Conservation (phyloP, 2,888 invertebrate genomes). For the Ligdia adustata region DNA sequence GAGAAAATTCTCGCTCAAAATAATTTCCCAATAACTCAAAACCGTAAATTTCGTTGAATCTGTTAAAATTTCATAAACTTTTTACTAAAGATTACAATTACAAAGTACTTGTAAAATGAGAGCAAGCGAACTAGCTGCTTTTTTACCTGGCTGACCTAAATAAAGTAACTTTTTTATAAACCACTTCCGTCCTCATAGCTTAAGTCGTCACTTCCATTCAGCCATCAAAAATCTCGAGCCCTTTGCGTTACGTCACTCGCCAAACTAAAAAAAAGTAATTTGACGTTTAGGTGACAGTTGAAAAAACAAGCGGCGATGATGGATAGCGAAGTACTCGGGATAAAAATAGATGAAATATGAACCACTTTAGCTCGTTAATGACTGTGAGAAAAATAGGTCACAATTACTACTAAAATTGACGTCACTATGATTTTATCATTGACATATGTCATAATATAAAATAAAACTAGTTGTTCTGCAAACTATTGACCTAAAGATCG, state of each 20-base stretch:
- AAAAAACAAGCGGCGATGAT: constrained; percentile 3
- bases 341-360: constrained; percentile 12
- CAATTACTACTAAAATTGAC: too few relatives aligned
- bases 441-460: too few relatives aligned
- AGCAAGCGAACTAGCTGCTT: neutral
- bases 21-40: too few relatives aligned
- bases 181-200: neutral
- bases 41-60: too few relatives aligned
- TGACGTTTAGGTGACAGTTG: constrained; percentile 11
- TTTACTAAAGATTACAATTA: too few relatives aligned
- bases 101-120: neutral
- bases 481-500: too few relatives aligned
- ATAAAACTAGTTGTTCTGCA: too few relatives aligned
- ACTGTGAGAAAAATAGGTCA: constrained; percentile 10
- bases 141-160: neutral
- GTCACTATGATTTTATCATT: too few relatives aligned
- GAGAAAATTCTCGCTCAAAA: too few relatives aligned
- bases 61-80: too few relatives aligned
- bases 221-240: constrained; percentile 2
- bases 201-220: constrained; percentile 25
- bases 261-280: constrained; percentile 8
- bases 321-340: constrained; percentile 2
- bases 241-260: constrained; percentile 2
- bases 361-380: constrained; percentile 6
- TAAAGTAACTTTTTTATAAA: too few relatives aligned